Conservation (phyloP, 1,140 invertebrate species). For the Papilio dardanus region DNA sequence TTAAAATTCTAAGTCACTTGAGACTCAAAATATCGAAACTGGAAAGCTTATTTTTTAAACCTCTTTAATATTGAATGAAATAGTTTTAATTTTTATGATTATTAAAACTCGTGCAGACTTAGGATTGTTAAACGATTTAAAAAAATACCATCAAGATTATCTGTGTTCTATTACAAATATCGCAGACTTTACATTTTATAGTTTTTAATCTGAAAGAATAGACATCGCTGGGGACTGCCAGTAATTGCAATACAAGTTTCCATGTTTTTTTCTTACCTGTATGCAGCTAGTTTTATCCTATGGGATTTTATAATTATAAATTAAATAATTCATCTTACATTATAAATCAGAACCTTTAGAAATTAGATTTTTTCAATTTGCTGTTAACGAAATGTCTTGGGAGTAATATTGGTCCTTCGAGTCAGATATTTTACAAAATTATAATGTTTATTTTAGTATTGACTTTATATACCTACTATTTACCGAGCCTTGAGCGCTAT, state of each 20-base stretch:
- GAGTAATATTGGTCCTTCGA: not conserved
- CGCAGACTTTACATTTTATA: constrained; percentile 25
- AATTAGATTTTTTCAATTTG: too few species aligned
- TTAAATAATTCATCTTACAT: not conserved
- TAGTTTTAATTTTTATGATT: not conserved
- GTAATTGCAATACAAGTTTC: constrained; percentile 12
- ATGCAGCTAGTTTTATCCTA: constrained; percentile 3
- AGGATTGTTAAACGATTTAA: not conserved
- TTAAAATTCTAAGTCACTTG: not conserved
- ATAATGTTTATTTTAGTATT: not conserved
- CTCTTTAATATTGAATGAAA: not conserved
- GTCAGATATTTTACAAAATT: not conserved
- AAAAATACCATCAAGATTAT: constrained; percentile 6
- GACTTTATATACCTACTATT: not conserved
- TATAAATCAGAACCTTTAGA: not conserved
- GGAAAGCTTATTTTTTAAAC: too few species aligned
- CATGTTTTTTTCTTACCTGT: constrained; percentile 21
- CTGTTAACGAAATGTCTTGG: too few species aligned
- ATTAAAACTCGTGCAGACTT: not conserved
- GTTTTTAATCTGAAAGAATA: constrained; percentile 10
- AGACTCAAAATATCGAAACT: not conserved
- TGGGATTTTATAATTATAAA: not conserved
- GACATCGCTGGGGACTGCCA: not conserved
- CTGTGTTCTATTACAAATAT: constrained; percentile 7
- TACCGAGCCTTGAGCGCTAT: not conserved